Conservation (phyloP, 1,140 invertebrate genomes). For the Araneus ventricosus region DNA sequence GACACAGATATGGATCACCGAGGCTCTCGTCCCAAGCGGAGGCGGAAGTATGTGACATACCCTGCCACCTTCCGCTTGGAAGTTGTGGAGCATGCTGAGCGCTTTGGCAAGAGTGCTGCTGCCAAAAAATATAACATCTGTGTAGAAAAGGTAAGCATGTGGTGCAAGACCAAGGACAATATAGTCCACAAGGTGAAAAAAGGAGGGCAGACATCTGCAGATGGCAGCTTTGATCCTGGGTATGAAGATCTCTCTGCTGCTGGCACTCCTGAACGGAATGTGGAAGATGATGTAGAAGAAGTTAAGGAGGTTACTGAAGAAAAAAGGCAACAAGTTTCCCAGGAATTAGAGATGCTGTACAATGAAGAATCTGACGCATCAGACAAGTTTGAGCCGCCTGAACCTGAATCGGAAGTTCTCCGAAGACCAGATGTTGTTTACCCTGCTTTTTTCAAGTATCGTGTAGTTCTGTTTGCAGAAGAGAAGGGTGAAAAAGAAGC, state of each 20-base stretch:
- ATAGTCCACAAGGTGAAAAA: constrained; percentile 74
- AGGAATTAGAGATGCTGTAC: constrained; percentile 53
- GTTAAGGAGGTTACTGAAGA: constrained; percentile 18
- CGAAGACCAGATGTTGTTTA: constrained; percentile 65
- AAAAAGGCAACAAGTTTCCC: constrained; percentile 53
- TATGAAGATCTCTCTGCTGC: constrained; percentile 47
- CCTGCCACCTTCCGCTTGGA: constrained; percentile 69
- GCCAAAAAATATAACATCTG: constrained; percentile 73
- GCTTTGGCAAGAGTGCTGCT: constrained; percentile 67
- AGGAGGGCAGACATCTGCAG: constrained; percentile 43
- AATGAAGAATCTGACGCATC: constrained; percentile 66
- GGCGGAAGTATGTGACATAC: constrained; percentile 72
- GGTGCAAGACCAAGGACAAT: constrained; percentile 74
- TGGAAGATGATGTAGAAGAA: neutral
- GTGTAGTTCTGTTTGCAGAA: constrained; percentile 43
- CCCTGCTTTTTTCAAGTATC: constrained; percentile 50
- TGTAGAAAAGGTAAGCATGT: constrained; percentile 72
- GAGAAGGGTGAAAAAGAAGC: constrained; percentile 68
- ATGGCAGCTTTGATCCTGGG: constrained; percentile 47
- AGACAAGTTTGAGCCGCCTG: constrained; percentile 46
- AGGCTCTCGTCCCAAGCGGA: constrained; percentile 77
- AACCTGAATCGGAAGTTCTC: constrained; percentile 23
- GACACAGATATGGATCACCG: constrained; percentile 42
- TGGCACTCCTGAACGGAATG: constrained; percentile 29
- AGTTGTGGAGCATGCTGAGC: constrained; percentile 71